phyloP scores from a whole-genome alignment of 2,888 invertebrate species.

The Acanthosepion pharaonis region DNA sequence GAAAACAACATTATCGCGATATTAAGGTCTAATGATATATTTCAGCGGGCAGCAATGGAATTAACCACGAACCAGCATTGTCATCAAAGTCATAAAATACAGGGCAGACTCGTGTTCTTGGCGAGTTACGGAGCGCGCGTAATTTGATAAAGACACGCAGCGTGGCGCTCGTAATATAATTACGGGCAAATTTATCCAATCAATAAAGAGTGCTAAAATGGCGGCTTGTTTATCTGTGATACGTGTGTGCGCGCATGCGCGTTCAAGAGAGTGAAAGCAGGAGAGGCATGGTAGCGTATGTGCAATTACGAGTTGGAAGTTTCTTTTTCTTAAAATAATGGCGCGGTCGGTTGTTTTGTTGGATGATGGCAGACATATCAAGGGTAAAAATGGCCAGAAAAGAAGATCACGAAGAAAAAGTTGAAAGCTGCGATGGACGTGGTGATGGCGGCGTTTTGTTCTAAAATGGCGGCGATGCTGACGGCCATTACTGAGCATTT shows the following conservation, averaged over 20 bases:
- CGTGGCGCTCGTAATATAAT: conserved; percentile 22
- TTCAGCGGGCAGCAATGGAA: conserved; percentile 12
- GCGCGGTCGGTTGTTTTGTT: neutral
- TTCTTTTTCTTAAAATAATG: conserved; percentile 9
- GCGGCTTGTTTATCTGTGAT: neutral
- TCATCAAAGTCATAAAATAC: conserved; percentile 33
- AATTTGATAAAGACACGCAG: conserved; percentile 33
- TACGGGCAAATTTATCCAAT: conserved; percentile 22
- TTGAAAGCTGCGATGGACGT: neutral
- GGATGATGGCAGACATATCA: neutral
- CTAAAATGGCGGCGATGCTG: neutral
- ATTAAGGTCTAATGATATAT: conserved; percentile 33
- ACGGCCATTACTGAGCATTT: neutral
- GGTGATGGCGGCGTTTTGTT: neutral
- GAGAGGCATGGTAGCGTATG: neutral
- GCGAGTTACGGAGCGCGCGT: conserved; percentile 1
- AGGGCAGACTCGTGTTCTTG: neutral
- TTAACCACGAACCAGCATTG: conserved; percentile 5
- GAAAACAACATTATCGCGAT: conserved; percentile 22
- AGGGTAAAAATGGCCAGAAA: neutral
- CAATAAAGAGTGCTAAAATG: neutral
- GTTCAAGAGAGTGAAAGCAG: neutral
- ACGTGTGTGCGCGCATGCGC: neutral
- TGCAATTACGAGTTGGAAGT: neutral
- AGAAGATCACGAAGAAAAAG: neutral